Percentiles rank a stretch among this genome's conserved stretches.
These are phyloP conservation scores for Himalopsyche anomala DNA, from an alignment of 2,888 invertebrate genomes.

Conservation along the genomic window DNA sequence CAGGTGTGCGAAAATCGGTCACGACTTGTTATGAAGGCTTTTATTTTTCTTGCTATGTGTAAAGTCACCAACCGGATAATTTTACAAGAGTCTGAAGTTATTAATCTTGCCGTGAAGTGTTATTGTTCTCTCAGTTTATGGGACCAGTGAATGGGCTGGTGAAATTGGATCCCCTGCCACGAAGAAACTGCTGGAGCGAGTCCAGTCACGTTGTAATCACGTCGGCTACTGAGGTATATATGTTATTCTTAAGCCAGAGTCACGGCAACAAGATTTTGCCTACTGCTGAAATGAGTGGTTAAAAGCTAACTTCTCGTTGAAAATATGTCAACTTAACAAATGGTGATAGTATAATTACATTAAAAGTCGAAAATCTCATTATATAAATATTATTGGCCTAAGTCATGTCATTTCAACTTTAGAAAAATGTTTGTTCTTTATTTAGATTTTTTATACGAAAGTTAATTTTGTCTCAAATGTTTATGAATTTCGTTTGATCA, in stretches of 20 bases:
- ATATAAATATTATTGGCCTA: too few relatives aligned
- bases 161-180: conserved; percentile 54
- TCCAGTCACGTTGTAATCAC: conserved; percentile 41
- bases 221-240: background rate
- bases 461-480: too few relatives aligned
- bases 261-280: background rate
- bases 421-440: too few relatives aligned
- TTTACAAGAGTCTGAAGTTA: conserved; percentile 55
- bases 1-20: conserved; percentile 38
- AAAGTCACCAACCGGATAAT: conserved; percentile 50
- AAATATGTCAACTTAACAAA: too few relatives aligned
- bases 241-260: background rate
- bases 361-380: too few relatives aligned
- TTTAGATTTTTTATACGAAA: too few relatives aligned
- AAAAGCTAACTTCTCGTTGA: too few relatives aligned
- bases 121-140: conserved; percentile 61
- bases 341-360: too few relatives aligned
- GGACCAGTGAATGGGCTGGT: conserved; percentile 55
- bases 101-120: conserved; percentile 54
- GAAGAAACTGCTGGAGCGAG: conserved; percentile 25
- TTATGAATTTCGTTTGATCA: too few relatives aligned
- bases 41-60: conserved; percentile 30
- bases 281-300: too few relatives aligned
- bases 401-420: too few relatives aligned
- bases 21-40: conserved; percentile 2